phyloP scores from a whole-genome alignment of 2,113 vertebrate species.

The Rhinogobius similis region DNA sequence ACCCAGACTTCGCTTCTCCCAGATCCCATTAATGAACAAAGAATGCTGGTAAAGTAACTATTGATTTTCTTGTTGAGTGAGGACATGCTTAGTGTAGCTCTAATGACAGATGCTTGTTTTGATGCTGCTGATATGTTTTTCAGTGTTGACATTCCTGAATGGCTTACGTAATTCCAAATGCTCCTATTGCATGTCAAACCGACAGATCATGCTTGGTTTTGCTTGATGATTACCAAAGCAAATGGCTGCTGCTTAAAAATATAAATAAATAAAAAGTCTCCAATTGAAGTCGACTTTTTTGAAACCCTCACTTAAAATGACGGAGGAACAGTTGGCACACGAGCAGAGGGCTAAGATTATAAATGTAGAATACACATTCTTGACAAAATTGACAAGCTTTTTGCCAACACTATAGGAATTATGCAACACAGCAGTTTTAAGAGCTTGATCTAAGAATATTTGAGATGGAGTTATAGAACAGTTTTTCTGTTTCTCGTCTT shows the following conservation, averaged over 20 bases:
- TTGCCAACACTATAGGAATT: neutral
- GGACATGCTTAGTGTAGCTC: neutral
- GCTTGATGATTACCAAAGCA: neutral
- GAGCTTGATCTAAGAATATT: neutral
- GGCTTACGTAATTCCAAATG: neutral
- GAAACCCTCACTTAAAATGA: neutral
- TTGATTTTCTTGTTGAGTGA: neutral
- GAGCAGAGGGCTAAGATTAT: neutral
- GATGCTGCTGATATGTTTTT: neutral
- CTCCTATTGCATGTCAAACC: neutral
- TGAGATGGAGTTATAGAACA: neutral
- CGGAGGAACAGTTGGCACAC: neutral
- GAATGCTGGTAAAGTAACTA: neutral
- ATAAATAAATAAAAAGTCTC: neutral
- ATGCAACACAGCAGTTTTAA: neutral
- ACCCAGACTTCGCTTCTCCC: neutral
- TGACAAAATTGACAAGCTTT: neutral
- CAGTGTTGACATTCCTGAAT: neutral
- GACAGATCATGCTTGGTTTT: neutral
- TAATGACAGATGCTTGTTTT: neutral
- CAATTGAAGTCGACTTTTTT: neutral
- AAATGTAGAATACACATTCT: neutral
- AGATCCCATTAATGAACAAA: neutral
- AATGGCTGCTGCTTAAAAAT: neutral
- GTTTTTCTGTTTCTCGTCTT: neutral